phyloP scores from a whole-genome alignment of 2,113 vertebrate genomes.

The Pelmatolapia mariae region DNA sequence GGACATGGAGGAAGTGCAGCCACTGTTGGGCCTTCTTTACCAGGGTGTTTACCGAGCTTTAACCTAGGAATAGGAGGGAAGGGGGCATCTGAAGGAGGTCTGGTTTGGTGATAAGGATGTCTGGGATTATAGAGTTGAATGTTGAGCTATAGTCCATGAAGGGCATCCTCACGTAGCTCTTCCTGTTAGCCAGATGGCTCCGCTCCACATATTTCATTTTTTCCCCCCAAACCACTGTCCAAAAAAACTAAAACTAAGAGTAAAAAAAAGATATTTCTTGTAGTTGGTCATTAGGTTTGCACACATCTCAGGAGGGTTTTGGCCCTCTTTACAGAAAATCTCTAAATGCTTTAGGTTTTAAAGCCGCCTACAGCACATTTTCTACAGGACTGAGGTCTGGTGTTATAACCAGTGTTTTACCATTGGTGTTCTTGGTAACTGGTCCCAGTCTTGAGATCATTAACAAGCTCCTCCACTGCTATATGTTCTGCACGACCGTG shows the following conservation, averaged over 20 bases:
- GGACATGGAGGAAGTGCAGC: not conserved
- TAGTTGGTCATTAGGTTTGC: not conserved
- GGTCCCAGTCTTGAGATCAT: not conserved
- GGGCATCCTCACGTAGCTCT: not conserved
- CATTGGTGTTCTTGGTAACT: not conserved
- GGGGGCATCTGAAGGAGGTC: not conserved
- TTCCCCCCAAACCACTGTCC: not conserved
- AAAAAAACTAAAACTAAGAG: not conserved
- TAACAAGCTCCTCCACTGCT: not conserved
- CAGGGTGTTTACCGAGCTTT: not conserved
- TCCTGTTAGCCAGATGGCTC: not conserved
- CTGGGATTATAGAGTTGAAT: not conserved
- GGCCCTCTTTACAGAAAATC: not conserved
- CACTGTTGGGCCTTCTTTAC: not conserved
- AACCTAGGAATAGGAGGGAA: not conserved
- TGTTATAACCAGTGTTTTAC: not conserved
- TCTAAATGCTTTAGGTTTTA: not conserved
- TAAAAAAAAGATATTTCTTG: not conserved
- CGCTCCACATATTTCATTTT: not conserved
- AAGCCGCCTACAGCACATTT: not conserved
- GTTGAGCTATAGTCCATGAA: not conserved
- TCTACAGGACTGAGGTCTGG: not conserved
- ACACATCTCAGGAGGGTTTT: not conserved
- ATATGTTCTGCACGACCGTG: not conserved
- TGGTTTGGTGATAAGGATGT: not conserved